A percentile compares a stretch with the other conserved stretches of the same genome.
Evolutionary conservation across 2,113 vertebrate genomes (phyloP).

Genomic region (Campylorhamphus procurvoides): DNA sequence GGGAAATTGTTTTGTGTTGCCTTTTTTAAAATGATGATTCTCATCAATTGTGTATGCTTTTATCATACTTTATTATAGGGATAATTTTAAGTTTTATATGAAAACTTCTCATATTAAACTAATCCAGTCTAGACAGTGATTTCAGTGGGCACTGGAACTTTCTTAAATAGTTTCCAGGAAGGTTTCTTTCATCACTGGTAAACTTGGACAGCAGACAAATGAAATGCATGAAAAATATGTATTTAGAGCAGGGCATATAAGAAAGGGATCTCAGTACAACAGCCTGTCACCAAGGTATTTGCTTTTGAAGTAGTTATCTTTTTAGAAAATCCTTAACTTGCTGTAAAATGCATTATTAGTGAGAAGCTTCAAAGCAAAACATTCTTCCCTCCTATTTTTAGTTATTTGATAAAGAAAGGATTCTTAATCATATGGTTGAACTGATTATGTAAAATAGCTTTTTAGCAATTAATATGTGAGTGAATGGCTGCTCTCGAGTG

Average conservation of each 20-base stretch:
- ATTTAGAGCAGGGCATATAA: neutral
- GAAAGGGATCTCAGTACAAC: neutral
- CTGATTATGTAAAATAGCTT: conserved; percentile 43
- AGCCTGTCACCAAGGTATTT: neutral
- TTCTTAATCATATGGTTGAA: conserved; percentile 49
- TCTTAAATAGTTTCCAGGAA: conserved; percentile 19
- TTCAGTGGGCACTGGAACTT: neutral
- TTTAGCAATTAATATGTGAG: conserved; percentile 51
- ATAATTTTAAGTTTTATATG: neutral
- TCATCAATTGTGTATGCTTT: neutral
- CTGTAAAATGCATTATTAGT: neutral
- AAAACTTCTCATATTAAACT: neutral
- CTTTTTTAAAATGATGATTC: neutral
- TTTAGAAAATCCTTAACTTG: neutral
- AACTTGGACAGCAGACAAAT: conserved; percentile 54
- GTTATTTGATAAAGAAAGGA: conserved; percentile 43
- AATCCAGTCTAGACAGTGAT: neutral
- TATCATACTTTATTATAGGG: neutral
- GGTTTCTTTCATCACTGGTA: conserved; percentile 23
- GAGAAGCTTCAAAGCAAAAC: conserved; percentile 37
- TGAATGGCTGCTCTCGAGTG: conserved; percentile 29
- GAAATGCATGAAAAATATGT: conserved; percentile 13
- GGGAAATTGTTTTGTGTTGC: neutral
- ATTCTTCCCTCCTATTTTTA: neutral
- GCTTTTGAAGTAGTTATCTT: neutral